phyloP scores from a whole-genome alignment of 2,113 vertebrate species.

The Rhabdornis inornatus region DNA sequence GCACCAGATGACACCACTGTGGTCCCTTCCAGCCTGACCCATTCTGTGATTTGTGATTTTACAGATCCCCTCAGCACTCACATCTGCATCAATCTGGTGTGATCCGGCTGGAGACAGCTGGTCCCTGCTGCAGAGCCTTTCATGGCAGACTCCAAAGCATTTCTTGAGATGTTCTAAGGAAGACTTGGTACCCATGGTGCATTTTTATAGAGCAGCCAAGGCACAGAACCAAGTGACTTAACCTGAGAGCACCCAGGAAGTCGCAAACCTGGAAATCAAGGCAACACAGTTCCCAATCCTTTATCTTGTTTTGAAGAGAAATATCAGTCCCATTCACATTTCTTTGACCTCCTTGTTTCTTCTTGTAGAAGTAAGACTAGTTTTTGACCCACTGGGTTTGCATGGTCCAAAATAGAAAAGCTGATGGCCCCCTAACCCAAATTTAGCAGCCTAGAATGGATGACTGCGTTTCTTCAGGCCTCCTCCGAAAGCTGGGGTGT shows the following conservation, averaged over 20 bases:
- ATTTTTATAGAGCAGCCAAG: neutral
- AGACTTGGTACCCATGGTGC: fast-evolving
- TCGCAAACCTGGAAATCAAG: neutral
- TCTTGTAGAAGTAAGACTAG: neutral
- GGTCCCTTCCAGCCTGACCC: neutral
- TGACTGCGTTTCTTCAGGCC: neutral
- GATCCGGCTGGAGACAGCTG: neutral
- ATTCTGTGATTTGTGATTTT: neutral
- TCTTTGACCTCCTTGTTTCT: neutral
- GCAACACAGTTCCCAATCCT: neutral
- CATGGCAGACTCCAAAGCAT: neutral
- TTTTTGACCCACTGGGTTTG: neutral
- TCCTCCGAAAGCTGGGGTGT: neutral
- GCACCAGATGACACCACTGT: neutral
- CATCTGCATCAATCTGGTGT: neutral
- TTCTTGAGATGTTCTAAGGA: neutral
- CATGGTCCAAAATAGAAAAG: neutral
- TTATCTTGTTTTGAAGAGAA: neutral
- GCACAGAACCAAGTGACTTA: neutral
- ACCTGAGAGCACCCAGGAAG: neutral
- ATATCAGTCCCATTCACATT: neutral
- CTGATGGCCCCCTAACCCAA: neutral
- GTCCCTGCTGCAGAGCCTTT: neutral
- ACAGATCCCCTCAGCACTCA: neutral
- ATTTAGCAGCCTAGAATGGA: neutral